These are phyloP conservation scores for Desmodus rotundus DNA, from an alignment of 2,113 vertebrate species.

Conservation along the genomic window DNA sequence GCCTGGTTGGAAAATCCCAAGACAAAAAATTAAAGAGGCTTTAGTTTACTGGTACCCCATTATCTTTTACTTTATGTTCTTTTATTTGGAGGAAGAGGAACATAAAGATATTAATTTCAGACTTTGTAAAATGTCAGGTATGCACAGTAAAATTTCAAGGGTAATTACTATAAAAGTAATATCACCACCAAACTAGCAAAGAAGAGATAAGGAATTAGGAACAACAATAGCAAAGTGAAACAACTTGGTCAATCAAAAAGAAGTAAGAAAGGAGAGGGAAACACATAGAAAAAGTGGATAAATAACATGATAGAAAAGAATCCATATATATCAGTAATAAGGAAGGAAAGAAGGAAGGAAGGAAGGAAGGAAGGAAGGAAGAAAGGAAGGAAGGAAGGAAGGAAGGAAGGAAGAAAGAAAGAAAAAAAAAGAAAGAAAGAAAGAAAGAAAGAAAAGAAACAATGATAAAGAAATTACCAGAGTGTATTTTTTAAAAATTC, in stretches of 20 bases:
- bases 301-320: neutral
- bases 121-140: neutral
- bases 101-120: slow-evolving; percentile 14
- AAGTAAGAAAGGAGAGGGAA: neutral
- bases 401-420: neutral
- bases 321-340: neutral
- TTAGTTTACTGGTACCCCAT: neutral
- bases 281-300: neutral
- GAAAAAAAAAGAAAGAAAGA: no score
- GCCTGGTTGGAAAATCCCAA: neutral
- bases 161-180: neutral
- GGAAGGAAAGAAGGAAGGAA: neutral
- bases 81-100: neutral
- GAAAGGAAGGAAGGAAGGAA: neutral
- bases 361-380: neutral
- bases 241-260: neutral
- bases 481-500: neutral
- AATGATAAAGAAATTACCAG: neutral
- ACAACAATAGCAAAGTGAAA: neutral
- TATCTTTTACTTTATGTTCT: neutral
- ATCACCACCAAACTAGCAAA: neutral
- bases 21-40: neutral
- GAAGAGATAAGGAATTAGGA: neutral
- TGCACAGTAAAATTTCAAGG: neutral
- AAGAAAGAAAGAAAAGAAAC: neutral